Conservation (phyloP, 2,797 vertebrate species). For the Coregonus sp. region DNA sequence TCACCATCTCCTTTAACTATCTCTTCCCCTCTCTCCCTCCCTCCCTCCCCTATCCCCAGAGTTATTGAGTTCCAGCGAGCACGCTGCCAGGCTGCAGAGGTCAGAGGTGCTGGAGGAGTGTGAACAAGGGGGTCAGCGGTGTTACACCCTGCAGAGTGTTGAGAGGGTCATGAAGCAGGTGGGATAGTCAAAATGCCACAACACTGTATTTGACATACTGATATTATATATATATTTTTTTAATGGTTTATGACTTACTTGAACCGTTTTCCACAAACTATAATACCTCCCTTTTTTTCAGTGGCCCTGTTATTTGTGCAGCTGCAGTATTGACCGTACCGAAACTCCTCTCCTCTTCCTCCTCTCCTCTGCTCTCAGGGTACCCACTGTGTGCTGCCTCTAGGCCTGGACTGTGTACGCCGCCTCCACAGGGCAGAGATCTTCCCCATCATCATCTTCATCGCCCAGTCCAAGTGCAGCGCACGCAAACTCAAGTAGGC, state of each 20-base stretch:
- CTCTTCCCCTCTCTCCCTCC: too few relatives aligned
- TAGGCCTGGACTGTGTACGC: constrained; percentile 79
- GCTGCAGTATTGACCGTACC: background rate
- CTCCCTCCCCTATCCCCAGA: constrained; percentile 63
- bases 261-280: too few relatives aligned
- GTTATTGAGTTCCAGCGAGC: constrained; percentile 71
- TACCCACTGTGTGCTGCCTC: constrained; percentile 80
- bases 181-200: background rate
- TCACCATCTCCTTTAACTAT: too few relatives aligned
- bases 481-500: constrained; percentile 79
- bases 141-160: constrained; percentile 77
- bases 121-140: constrained; percentile 52
- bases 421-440: constrained; percentile 78
- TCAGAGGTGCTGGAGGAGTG: constrained; percentile 78
- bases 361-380: constrained; percentile 65
- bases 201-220: background rate
- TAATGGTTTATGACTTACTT: too few relatives aligned
- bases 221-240: too few relatives aligned
- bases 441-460: constrained; percentile 84
- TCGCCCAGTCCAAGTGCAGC: constrained; percentile 72
- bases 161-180: constrained; percentile 84
- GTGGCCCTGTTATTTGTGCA: too few relatives aligned
- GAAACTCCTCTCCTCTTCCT: background rate
- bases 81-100: constrained; percentile 65
- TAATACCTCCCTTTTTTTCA: too few relatives aligned